phyloP scores from a whole-genome alignment of 1,140 invertebrate genomes.

The Leucophenga varia region DNA sequence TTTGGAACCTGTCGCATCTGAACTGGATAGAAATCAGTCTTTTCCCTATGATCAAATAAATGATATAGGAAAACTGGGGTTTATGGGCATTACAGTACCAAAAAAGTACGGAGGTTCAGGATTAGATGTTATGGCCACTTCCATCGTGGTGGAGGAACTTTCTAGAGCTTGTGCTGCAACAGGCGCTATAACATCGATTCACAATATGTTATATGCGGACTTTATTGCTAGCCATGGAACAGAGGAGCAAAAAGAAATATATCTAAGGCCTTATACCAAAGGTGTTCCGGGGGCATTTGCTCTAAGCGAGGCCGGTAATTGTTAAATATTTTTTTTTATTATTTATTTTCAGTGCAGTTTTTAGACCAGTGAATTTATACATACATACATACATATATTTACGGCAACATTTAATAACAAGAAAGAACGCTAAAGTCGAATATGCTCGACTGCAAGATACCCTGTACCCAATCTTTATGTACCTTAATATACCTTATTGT shows the following conservation, averaged over 20 bases:
- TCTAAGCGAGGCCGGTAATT: background rate
- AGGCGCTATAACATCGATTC: slow-evolving; percentile 56
- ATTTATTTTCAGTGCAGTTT: too few relatives aligned
- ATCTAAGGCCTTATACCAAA: background rate
- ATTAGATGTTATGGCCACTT: slow-evolving; percentile 66
- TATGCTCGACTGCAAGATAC: too few relatives aligned
- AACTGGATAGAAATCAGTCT: background rate
- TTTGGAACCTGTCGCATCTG: background rate
- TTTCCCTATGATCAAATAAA: background rate
- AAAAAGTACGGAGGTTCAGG: slow-evolving; percentile 67
- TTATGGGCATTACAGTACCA: slow-evolving; percentile 62
- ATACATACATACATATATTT: too few relatives aligned
- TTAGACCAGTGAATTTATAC: too few relatives aligned
- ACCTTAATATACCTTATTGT: too few relatives aligned
- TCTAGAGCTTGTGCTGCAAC: slow-evolving; percentile 64
- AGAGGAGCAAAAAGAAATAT: background rate
- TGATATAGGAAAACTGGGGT: background rate
- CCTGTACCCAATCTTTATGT: too few relatives aligned
- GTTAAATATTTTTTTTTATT: too few relatives aligned
- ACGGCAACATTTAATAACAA: too few relatives aligned
- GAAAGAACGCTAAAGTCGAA: too few relatives aligned
- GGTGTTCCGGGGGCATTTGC: background rate
- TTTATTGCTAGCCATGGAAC: slow-evolving; percentile 1
- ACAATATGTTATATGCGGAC: background rate
- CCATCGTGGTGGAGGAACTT: slow-evolving; percentile 79